Evolutionary conservation across 2,797 vertebrate genomes (phyloP), one percentile per base, ranked within the genome.

Genomic region (Rachycentron canadum): DNA sequence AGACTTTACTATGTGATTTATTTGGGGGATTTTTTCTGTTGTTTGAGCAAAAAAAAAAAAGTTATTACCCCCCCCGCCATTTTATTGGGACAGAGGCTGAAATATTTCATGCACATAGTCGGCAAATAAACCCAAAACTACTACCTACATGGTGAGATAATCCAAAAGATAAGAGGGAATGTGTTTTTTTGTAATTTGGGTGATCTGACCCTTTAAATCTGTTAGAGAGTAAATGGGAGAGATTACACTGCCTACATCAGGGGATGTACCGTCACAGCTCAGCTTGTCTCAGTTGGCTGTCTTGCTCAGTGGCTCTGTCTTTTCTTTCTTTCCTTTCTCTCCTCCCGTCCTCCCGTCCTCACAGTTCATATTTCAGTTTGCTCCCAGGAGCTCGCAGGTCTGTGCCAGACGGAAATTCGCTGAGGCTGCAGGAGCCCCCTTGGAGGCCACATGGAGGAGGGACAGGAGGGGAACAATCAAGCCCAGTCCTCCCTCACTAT

Each of bases 331-430:
- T 64, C 49, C 85, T 82, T 64, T 70, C 73, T 71, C 88, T 86
- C 91, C 82, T 90, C 88, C 92, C 89, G 82, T 89, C 85, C 90
- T 94, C 92, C 89, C 87, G 13, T 89, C 92, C 94, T 92, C 91
- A 89, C 92, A 96, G 94, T 97, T 97, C 96, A 92, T 96, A 95
- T 98, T 97, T 98, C 96, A 97, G 95, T 96, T 96, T 97, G 95
- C 94, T 98, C 96, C 96, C 96, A 96, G 96, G 95, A 96, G 97
- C 96, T 98, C 96, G 85, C 96, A 96, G 95, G 96, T 95, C 96
- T 75, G 93, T 96, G 96, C 96, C 98, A 98, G 97, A 97, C 95
- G 94, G 96, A 97, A 98, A 97, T 89, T 95, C 91, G 93, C 94
- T 95, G 96, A 96, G 96, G 93, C 96, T 95, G 95, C 95, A 93